Conservation (phyloP, 2,113 vertebrate species). For the Larimichthys polyactis region DNA sequence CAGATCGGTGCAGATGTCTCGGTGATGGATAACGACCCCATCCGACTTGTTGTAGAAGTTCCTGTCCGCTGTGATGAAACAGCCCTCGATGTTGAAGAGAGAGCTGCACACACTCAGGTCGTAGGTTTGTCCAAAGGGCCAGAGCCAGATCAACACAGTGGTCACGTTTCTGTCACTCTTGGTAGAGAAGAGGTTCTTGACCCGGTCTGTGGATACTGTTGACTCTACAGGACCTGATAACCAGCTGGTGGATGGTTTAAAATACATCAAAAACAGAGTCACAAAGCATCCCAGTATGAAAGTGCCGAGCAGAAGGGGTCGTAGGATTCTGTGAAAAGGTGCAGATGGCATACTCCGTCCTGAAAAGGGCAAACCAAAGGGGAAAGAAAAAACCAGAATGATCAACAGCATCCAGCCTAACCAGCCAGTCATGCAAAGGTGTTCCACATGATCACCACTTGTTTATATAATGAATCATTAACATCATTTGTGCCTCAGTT, state of each 20-base stretch:
- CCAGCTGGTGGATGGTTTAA: constrained; percentile 96
- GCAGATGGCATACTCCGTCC: constrained; percentile 96
- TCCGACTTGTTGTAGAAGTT: constrained; percentile 93
- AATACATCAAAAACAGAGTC: constrained; percentile 95
- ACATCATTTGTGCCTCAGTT: constrained; percentile 1
- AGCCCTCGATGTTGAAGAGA: constrained; percentile 93
- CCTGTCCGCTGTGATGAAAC: constrained; percentile 93
- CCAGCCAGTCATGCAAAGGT: not conserved
- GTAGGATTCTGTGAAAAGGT: constrained; percentile 94
- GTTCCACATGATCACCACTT: not conserved
- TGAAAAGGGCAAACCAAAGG: constrained; percentile 73
- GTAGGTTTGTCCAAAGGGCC: constrained; percentile 96
- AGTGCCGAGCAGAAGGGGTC: constrained; percentile 92
- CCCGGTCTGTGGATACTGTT: constrained; percentile 89
- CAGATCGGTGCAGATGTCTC: constrained; percentile 93
- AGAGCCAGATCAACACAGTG: constrained; percentile 94
- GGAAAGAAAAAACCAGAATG: not conserved
- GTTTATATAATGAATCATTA: constrained; percentile 4
- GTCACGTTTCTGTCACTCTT: constrained; percentile 92
- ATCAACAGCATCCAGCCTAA: constrained; percentile 5
- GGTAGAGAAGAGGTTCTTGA: constrained; percentile 92
- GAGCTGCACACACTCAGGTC: constrained; percentile 91
- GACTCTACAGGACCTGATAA: constrained; percentile 92
- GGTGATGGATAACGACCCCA: constrained; percentile 94
- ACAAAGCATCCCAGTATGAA: constrained; percentile 94